These are phyloP conservation scores for Illadopsis cleaveri DNA, from an alignment of 2,113 vertebrate species.

Conservation along the genomic window DNA sequence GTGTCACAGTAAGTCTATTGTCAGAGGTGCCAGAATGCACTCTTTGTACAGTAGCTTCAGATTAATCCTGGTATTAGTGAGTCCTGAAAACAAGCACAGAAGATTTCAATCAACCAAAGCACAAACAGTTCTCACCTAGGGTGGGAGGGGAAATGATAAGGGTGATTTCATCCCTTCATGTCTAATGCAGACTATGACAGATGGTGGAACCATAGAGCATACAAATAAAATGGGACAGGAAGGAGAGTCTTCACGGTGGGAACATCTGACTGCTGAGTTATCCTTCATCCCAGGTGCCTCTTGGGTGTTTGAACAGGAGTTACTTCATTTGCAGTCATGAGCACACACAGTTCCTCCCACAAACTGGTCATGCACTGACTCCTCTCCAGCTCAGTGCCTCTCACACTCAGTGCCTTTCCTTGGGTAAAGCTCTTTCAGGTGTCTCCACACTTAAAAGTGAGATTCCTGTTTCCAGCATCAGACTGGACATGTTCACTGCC, in stretches of 20 bases:
- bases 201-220: neutral
- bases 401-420: neutral
- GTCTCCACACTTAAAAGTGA: neutral
- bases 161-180: neutral
- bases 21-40: neutral
- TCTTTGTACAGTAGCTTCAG: neutral
- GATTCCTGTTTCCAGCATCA: neutral
- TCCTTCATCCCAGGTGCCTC: neutral
- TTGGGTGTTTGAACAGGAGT: neutral
- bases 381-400: neutral
- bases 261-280: neutral
- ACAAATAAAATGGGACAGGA: neutral
- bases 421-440: neutral
- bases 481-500: neutral
- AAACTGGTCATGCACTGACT: neutral
- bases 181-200: neutral
- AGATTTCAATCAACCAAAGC: neutral
- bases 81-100: neutral
- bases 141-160: neutral
- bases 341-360: neutral
- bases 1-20: neutral
- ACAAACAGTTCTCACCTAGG: neutral
- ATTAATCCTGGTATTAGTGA: neutral
- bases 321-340: neutral
- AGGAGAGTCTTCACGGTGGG: neutral